Evolutionary conservation across 2,888 invertebrate genomes (phyloP), one percentile per base, ranked within the genome.

Genomic region (Polymixis lichenea): DNA sequence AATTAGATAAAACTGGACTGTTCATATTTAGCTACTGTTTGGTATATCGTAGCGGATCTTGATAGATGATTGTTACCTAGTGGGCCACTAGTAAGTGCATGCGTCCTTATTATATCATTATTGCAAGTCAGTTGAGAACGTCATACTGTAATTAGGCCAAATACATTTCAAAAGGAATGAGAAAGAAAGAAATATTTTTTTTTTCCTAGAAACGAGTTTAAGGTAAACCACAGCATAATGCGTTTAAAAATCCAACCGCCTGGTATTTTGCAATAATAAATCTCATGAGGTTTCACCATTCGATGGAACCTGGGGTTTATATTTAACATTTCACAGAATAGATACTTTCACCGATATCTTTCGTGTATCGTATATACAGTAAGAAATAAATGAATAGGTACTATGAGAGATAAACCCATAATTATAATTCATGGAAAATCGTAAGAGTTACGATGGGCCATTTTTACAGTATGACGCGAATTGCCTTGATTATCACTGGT

Each of bases 61-160:
- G 79, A 87, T 87, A 86, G 85, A 71, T 72, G 61, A 78, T 56
- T 74, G 56, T 77, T 72, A 79, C 71, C 77, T 87, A 83, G 84
- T 32, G 83, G 85, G 87, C 86, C 83, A 86, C 66, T 83, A 83
- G 84, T 71, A 77, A 86, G 80, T 88, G 87, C 86, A 87, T 86
- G 86, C 82, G 82, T 85, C 70, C 75, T 86, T 80, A 82, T 61
- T 77, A 85, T 80, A 82, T 76, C 82, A 80, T 68, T 70, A 75
- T 77, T 84, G 70, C 38, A 69, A 76, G 69, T 62, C 72, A 75
- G 69, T 81, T 75, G 71, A 25, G 53, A 46, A 53, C 38, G 78
- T 83, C 78, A 64, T 84, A 84, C 84, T 82, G 81, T 82, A 66
- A 32, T 28, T 32, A 17, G 51, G 22, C 17, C 19, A 19, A 32